A percentile compares a stretch with the other conserved stretches of the same genome.
These are phyloP conservation scores for Villa cingulata DNA, from an alignment of 2,888 invertebrate species.

Conservation along the genomic window DNA sequence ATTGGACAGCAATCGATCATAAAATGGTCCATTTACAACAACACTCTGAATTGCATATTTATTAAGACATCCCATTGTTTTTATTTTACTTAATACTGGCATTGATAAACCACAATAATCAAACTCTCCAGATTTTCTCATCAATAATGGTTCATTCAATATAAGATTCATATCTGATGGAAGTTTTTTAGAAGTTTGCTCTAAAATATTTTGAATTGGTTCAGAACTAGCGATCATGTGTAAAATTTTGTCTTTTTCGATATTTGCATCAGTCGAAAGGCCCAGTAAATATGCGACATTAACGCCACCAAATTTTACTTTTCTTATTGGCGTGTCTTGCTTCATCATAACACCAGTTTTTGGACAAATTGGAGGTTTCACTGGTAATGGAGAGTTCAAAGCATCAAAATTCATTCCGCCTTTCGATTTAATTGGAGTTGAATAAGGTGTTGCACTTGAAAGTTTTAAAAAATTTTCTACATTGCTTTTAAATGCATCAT, in stretches of 20 bases:
- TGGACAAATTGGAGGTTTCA: constrained; percentile 24
- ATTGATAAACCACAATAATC: constrained; percentile 38
- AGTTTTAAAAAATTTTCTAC: constrained; percentile 36
- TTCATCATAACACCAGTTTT: constrained; percentile 27
- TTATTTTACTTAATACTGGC: constrained; percentile 37
- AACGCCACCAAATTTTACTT: constrained; percentile 29
- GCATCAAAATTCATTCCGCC: constrained; percentile 1
- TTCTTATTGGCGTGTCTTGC: constrained; percentile 33
- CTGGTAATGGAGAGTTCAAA: constrained; percentile 30
- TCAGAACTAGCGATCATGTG: constrained; percentile 29
- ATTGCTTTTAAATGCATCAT: constrained; percentile 43
- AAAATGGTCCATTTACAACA: constrained; percentile 45
- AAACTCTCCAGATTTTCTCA: constrained; percentile 38
- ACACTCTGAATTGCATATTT: constrained; percentile 45
- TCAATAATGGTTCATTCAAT: constrained; percentile 30
- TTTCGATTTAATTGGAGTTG: constrained; percentile 16
- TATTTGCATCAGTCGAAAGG: constrained; percentile 27
- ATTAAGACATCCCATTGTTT: constrained; percentile 41
- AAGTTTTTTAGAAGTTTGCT: constrained; percentile 13
- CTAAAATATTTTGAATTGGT: constrained; percentile 23
- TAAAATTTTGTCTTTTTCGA: constrained; percentile 30
- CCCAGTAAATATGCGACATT: constrained; percentile 27
- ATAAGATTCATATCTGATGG: constrained; percentile 5
- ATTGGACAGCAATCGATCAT: constrained; percentile 43
- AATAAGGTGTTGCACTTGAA: constrained; percentile 13